phyloP scores from a whole-genome alignment of 1,140 invertebrate genomes.

The Pemphigus obesinymphae region DNA sequence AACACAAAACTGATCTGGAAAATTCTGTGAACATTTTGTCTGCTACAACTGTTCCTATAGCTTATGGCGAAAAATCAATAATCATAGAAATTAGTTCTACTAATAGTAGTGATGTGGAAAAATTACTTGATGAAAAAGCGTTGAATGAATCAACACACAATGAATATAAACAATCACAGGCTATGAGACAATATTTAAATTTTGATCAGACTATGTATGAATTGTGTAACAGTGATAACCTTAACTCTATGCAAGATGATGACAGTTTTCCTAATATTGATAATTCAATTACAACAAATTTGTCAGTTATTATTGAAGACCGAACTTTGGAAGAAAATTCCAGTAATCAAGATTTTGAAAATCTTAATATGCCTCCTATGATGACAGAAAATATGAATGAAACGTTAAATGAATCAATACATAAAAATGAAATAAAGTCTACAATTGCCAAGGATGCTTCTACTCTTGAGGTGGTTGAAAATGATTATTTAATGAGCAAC shows the following conservation, averaged over 20 bases:
- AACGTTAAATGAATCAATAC: not conserved
- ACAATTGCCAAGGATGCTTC: not conserved
- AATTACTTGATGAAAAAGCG: not conserved
- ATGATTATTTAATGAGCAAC: not conserved
- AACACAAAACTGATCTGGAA: not conserved
- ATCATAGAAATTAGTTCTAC: not conserved
- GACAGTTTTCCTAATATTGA: not conserved
- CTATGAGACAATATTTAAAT: not conserved
- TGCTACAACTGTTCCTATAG: not conserved
- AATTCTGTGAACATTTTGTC: not conserved
- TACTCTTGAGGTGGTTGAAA: not conserved
- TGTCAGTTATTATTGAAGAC: conserved; percentile 24
- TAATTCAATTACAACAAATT: not conserved
- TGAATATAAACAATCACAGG: too few species aligned
- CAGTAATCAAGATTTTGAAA: not conserved
- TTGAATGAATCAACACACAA: too few species aligned
- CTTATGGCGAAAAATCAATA: not conserved
- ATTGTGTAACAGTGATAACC: not conserved
- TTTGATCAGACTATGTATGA: not conserved
- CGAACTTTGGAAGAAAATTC: not conserved
- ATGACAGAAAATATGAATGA: not conserved
- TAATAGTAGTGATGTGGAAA: not conserved
- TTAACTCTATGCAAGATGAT: not conserved
- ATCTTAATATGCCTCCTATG: not conserved
- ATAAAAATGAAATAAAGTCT: not conserved